phyloP scores from a whole-genome alignment of 1,140 invertebrate genomes.

The Euwallacea fornicatus region DNA sequence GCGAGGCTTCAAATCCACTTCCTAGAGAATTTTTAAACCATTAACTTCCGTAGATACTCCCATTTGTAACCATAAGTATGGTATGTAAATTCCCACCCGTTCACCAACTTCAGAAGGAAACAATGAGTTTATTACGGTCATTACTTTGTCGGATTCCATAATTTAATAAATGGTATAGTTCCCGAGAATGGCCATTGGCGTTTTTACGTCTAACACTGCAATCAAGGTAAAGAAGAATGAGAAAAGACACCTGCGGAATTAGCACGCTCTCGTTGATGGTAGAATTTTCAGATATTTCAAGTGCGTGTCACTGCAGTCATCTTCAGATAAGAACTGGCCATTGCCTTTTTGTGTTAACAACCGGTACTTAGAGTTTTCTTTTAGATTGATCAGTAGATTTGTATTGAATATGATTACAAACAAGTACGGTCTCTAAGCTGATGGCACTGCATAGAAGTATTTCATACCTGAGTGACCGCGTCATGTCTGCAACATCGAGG shows the following conservation, averaged over 20 bases:
- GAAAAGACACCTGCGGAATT: too few relatives aligned
- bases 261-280: too few relatives aligned
- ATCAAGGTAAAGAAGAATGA: too few relatives aligned
- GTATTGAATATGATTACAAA: too few relatives aligned
- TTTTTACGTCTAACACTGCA: neutral
- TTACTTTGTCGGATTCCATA: constrained; percentile 1
- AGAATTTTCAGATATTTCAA: too few relatives aligned
- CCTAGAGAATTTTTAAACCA: neutral
- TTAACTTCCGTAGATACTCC: constrained; percentile 1
- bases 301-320: too few relatives aligned
- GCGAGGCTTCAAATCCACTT: neutral
- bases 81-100: constrained; percentile 3
- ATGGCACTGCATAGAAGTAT: constrained; percentile 20
- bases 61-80: neutral
- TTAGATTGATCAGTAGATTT: too few relatives aligned
- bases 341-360: too few relatives aligned
- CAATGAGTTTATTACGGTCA: neutral
- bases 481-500: constrained; percentile 28
- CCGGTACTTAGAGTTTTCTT: too few relatives aligned
- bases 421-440: too few relatives aligned
- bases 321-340: too few relatives aligned
- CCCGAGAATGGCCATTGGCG: neutral
- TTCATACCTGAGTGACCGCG: constrained; percentile 36
- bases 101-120: neutral
- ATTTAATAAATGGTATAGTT: constrained; percentile 4